phyloP scores from a whole-genome alignment of 1,140 invertebrate species.

The Bombyx mori region ASM3026992v2 NC_085113.1:5664001-5664500 shows the following conservation, averaged over 20 bases:
- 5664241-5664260: conserved; percentile 12
- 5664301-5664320: conserved; percentile 17
- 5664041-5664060: too few species aligned
- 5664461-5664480: too few species aligned
- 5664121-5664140: conserved; percentile 4
- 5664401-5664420: too few species aligned
- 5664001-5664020: too few species aligned
- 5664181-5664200: neutral
- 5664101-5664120: too few species aligned
- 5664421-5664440: too few species aligned
- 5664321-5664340: conserved; percentile 17
- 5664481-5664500: too few species aligned
- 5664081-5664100: too few species aligned
- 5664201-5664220: neutral
- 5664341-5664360: conserved; percentile 4
- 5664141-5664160: neutral
- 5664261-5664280: conserved; percentile 14
- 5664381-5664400: neutral
- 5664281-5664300: conserved; percentile 25
- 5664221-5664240: conserved; percentile 1
- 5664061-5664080: too few species aligned
- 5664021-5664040: too few species aligned
- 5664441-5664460: too few species aligned
- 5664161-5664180: neutral
- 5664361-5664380: conserved; percentile 7